phyloP scores from a whole-genome alignment of 2,888 invertebrate species.

The Cacoxenus indagator region DNA sequence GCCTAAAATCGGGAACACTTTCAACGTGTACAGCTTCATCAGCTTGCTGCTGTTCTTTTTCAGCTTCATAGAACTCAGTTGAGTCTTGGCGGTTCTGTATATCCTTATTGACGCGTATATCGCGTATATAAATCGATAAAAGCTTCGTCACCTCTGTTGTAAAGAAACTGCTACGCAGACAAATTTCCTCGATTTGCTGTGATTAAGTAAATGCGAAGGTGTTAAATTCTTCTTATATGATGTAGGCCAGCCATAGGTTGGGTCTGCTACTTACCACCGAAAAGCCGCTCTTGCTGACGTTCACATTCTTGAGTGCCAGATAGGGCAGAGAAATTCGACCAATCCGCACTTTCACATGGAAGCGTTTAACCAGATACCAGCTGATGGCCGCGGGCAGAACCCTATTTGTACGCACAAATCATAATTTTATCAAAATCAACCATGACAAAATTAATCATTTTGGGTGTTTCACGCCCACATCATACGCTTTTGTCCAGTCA shows the following conservation, averaged over 20 bases:
- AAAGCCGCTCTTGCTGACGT: conserved; percentile 84
- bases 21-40: conserved; percentile 46
- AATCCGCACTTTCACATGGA: conserved; percentile 83
- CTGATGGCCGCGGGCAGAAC: conserved; percentile 82
- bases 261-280: conserved; percentile 76
- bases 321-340: conserved; percentile 87
- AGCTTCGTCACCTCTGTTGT: conserved; percentile 90
- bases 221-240: background rate
- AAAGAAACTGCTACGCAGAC: conserved; percentile 87
- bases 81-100: conserved; percentile 71
- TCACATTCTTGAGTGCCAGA: conserved; percentile 82
- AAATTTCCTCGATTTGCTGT: conserved; percentile 89
- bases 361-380: conserved; percentile 85
- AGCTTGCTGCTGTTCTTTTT: conserved; percentile 54
- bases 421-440: conserved; percentile 17
- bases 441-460: conserved; percentile 11
- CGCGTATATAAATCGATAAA: conserved; percentile 84
- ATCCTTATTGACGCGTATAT: conserved; percentile 86
- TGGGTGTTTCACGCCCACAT: background rate
- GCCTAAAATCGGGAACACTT: conserved; percentile 77
- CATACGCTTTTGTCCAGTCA: conserved; percentile 3
- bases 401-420: too few relatives aligned
- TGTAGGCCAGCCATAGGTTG: background rate
- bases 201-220: background rate
- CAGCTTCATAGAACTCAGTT: conserved; percentile 62